These are phyloP conservation scores for Drusus annulatus DNA, from an alignment of 1,140 invertebrate genomes.

Conservation along the genomic window DNA sequence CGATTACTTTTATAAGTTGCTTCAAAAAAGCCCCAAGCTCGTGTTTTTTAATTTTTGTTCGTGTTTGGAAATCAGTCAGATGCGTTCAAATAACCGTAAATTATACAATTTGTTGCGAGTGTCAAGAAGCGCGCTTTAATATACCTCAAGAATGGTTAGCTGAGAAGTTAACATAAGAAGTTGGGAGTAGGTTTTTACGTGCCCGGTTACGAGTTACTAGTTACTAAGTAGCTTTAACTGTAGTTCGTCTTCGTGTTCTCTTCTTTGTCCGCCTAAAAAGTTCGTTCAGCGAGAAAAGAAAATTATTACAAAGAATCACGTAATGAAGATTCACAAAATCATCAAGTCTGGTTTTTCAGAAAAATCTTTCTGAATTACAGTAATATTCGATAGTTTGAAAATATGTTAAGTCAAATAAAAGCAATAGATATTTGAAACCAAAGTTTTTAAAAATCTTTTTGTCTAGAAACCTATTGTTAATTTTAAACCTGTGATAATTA, in stretches of 20 bases:
- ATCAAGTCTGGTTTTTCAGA: background rate
- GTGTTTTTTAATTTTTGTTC: too few species aligned
- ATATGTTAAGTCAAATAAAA: background rate
- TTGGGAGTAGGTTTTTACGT: background rate
- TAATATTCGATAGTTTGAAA: background rate
- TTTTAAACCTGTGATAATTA: too few species aligned
- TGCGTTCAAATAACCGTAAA: too few species aligned
- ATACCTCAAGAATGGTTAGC: background rate
- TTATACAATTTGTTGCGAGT: too few species aligned
- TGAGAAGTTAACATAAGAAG: background rate
- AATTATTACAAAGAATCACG: slow-evolving; percentile 11
- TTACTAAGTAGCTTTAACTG: background rate
- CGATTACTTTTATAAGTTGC: too few species aligned
- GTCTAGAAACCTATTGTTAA: too few species aligned
- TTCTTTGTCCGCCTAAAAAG: background rate
- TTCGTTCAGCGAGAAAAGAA: background rate
- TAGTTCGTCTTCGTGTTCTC: background rate
- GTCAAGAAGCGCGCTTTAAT: too few species aligned
- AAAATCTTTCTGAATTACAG: background rate
- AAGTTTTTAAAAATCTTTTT: too few species aligned
- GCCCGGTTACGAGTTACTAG: background rate
- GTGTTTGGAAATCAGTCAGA: too few species aligned
- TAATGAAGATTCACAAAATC: slow-evolving; percentile 22
- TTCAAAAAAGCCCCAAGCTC: too few species aligned
- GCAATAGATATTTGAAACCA: too few species aligned